A percentile compares a stretch with the other conserved stretches of the same genome.
Evolutionary conservation across 2,113 vertebrate genomes (phyloP).

Genomic region (Nibea albiflora): DNA sequence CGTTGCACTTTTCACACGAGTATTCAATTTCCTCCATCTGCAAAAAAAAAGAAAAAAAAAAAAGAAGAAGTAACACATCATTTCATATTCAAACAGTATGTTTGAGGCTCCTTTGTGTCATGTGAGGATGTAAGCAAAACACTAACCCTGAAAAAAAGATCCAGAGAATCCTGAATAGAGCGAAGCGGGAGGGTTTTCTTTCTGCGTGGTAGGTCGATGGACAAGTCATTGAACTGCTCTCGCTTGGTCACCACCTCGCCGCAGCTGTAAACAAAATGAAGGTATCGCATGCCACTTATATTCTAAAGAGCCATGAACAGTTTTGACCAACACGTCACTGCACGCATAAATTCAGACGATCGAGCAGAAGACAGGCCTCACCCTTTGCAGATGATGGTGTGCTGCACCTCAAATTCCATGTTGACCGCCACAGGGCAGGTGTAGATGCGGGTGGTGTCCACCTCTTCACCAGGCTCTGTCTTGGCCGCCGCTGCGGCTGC

Average conservation of each 20-base stretch:
- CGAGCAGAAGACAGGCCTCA: conserved; percentile 73
- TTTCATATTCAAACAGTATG: not conserved
- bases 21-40: conserved; percentile 97
- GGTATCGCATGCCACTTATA: not conserved
- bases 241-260: conserved; percentile 94
- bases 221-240: conserved; percentile 98
- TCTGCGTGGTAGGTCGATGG: conserved; percentile 95
- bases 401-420: conserved; percentile 98
- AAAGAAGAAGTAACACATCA: conserved; percentile 50
- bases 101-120: not conserved
- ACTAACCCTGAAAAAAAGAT: conserved; percentile 96
- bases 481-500: conserved; percentile 32
- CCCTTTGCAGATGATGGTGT: conserved; percentile 97
- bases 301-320: not conserved
- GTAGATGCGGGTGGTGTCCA: conserved; percentile 90
- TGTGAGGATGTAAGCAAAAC: not conserved
- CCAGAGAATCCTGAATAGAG: conserved; percentile 97
- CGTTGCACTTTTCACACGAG: conserved; percentile 97
- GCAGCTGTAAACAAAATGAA: conserved; percentile 83
- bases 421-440: conserved; percentile 96
- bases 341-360: not conserved
- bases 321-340: not conserved
- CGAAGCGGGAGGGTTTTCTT: conserved; percentile 92
- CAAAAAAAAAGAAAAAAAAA: conserved; percentile 73
- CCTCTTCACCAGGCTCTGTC: conserved; percentile 84